Conservation (phyloP, 2,888 invertebrate species). For the Nephrotoma guestfalica region DNA sequence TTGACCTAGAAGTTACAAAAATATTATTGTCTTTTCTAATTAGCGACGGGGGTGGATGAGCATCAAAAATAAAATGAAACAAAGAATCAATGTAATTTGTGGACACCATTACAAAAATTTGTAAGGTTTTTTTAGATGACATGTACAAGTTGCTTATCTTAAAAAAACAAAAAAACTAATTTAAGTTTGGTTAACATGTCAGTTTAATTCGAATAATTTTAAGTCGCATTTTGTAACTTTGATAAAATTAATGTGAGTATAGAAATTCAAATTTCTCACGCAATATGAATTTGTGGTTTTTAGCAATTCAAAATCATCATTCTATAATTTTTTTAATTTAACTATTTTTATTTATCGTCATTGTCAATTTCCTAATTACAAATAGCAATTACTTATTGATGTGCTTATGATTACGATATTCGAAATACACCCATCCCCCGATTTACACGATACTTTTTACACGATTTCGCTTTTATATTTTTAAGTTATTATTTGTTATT, state of each 20-base stretch:
- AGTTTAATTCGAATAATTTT: neutral
- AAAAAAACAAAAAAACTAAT: neutral
- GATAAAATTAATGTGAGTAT: neutral
- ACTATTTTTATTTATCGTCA: neutral
- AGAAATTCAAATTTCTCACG: neutral
- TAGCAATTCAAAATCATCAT: neutral
- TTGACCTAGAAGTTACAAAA: neutral
- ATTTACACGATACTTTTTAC: too few species aligned
- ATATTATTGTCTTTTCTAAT: neutral
- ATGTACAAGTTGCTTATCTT: neutral
- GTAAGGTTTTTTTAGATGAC: neutral
- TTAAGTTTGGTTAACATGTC: neutral
- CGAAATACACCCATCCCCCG: too few species aligned
- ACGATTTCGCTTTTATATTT: too few species aligned
- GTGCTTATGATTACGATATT: too few species aligned
- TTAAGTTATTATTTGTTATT: too few species aligned
- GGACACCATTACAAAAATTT: neutral
- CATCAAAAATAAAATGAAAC: neutral
- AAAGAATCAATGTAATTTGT: neutral
- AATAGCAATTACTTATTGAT: too few species aligned
- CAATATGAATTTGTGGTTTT: neutral
- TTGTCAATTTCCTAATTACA: neutral
- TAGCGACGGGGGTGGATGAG: neutral
- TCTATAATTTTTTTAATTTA: neutral
- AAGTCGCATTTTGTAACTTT: neutral